Evolutionary conservation across 2,113 vertebrate species (phyloP).

Genomic region (Misgurnus mizolepis): DNA sequence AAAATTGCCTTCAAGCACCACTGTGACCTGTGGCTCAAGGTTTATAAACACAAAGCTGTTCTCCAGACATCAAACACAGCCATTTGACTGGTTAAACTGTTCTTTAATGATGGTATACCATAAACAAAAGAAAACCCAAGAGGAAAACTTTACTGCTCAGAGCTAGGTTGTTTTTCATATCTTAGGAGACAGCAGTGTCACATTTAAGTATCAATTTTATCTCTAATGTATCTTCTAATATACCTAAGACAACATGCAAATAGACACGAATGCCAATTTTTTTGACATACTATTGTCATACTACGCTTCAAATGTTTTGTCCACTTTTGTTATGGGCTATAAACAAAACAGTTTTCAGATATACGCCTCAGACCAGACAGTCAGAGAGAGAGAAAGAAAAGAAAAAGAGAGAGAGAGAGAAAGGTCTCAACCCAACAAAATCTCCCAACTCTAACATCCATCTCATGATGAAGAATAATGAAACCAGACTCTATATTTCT

Average conservation of each 20-base stretch:
- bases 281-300: neutral
- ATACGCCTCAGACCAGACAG: neutral
- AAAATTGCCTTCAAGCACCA: neutral
- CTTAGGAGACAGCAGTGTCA: neutral
- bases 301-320: too few species aligned
- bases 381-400: neutral
- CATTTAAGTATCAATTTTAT: neutral
- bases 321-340: neutral
- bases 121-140: neutral
- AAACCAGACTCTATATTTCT: neutral
- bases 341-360: conserved; percentile 3
- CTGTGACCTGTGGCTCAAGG: neutral
- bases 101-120: neutral
- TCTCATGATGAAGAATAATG: neutral
- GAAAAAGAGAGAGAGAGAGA: neutral
- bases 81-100: neutral
- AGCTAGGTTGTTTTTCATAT: too few species aligned
- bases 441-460: neutral
- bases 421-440: too few species aligned
- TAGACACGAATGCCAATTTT: neutral
- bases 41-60: neutral
- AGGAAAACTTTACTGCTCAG: too few species aligned
- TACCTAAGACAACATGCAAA: neutral
- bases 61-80: neutral
- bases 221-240: neutral